A percentile compares a stretch with the other conserved stretches of the same genome.
Evolutionary conservation across 2,888 invertebrate species (phyloP).

Genomic region (Ornithoptera alexandrae): DNA sequence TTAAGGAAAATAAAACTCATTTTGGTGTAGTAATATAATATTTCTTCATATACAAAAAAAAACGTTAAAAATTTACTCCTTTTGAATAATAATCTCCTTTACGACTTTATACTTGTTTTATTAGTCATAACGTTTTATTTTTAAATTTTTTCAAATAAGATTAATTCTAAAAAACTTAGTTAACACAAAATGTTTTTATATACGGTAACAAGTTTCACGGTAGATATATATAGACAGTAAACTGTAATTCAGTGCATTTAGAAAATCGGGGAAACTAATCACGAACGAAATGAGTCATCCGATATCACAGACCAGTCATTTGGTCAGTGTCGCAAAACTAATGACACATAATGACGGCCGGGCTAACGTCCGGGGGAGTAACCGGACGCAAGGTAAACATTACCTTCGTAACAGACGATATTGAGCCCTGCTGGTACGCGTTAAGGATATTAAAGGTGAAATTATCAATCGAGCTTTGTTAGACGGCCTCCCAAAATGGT

Average conservation of each 20-base stretch:
- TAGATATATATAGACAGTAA: slow-evolving; percentile 11
- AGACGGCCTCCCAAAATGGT: slow-evolving; percentile 63
- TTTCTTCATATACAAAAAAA: too few species aligned
- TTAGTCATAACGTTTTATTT: too few species aligned
- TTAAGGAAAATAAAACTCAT: too few species aligned
- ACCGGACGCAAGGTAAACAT: slow-evolving; percentile 39
- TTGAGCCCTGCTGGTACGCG: slow-evolving; percentile 45
- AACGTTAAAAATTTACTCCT: too few species aligned
- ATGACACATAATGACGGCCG: slow-evolving; percentile 78
- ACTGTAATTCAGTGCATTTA: slow-evolving; percentile 43
- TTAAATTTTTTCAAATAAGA: too few species aligned
- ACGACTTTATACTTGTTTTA: too few species aligned
- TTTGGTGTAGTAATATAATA: too few species aligned
- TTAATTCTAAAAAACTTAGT: neutral
- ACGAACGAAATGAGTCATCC: slow-evolving; percentile 74
- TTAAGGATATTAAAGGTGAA: slow-evolving; percentile 38
- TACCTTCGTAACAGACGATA: slow-evolving; percentile 40
- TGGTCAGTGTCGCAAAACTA: slow-evolving; percentile 80
- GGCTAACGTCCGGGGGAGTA: slow-evolving; percentile 61
- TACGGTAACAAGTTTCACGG: neutral
- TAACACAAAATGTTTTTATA: neutral
- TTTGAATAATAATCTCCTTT: too few species aligned
- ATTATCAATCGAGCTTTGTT: slow-evolving; percentile 71
- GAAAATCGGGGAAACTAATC: slow-evolving; percentile 71
- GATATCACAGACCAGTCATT: slow-evolving; percentile 77